Percentiles rank a stretch among this genome's conserved stretches.
phyloP scores from a whole-genome alignment of 2,113 vertebrate species.

The Haemorhous mexicanus region DNA sequence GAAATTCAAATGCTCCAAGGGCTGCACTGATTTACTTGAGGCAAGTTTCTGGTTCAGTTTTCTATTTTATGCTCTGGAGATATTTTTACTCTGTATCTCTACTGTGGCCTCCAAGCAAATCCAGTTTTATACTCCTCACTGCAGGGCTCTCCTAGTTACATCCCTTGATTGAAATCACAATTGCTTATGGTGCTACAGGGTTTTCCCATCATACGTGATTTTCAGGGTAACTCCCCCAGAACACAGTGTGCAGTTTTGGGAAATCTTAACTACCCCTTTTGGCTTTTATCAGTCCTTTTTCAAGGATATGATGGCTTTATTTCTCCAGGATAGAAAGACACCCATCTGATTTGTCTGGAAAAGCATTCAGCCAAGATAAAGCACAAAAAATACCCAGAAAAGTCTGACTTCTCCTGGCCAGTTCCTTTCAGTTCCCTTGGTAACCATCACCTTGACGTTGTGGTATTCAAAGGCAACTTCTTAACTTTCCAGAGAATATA shows the following conservation, averaged over 20 bases:
- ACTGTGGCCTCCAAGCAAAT: not conserved
- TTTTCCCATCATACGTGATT: not conserved
- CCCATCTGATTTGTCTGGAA: conserved; percentile 51
- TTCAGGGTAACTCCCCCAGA: conserved; percentile 13
- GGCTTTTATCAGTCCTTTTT: conserved; percentile 24
- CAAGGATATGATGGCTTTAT: conserved; percentile 33
- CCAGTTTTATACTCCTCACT: not conserved
- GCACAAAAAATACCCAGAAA: conserved; percentile 57
- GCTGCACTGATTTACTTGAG: not conserved
- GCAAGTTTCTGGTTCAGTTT: not conserved
- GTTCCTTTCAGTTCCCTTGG: conserved; percentile 81
- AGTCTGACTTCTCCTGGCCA: conserved; percentile 51
- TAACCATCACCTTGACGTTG: conserved; percentile 71
- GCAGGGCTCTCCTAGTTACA: not conserved
- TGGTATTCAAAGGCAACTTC: conserved; percentile 72
- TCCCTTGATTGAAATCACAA: not conserved
- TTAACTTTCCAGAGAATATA: conserved; percentile 60
- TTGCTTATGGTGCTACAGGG: not conserved
- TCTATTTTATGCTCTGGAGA: not conserved
- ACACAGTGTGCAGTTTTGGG: not conserved
- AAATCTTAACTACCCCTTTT: not conserved
- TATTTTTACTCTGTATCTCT: not conserved
- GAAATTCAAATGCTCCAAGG: not conserved
- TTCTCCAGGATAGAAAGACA: conserved; percentile 54
- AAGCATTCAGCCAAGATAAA: conserved; percentile 66